Evolutionary conservation across 2,797 vertebrate species (phyloP).

Genomic region (Labeo calbasu): DNA sequence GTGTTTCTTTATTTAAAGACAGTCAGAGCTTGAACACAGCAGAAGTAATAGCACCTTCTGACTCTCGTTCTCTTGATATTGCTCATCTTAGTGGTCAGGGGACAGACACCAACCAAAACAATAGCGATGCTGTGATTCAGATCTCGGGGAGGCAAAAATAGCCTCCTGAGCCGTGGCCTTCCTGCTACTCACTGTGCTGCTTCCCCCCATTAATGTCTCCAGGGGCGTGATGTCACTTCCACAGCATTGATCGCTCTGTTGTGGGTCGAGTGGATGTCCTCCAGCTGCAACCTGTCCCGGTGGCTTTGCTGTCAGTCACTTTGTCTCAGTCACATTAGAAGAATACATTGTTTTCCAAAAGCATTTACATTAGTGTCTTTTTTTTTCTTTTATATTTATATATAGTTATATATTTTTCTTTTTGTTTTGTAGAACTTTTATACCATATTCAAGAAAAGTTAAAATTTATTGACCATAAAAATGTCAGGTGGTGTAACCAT

Average conservation of each 20-base stretch:
- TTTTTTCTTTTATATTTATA: neutral
- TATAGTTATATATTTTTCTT: neutral
- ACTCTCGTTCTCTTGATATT: conserved; percentile 4
- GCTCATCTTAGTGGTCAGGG: conserved; percentile 45
- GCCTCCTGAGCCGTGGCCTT: conserved; percentile 59
- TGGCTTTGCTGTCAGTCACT: conserved; percentile 31
- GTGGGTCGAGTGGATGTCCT: conserved; percentile 24
- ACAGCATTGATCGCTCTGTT: conserved; percentile 52
- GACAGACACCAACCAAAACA: conserved; percentile 69
- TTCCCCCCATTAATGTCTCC: conserved; percentile 51
- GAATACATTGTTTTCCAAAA: conserved; percentile 46
- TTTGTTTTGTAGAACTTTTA: neutral
- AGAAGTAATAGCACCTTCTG: conserved; percentile 41
- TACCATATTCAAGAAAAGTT: neutral
- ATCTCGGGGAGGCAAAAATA: conserved; percentile 69
- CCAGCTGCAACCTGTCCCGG: conserved; percentile 39
- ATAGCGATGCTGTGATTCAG: conserved; percentile 58
- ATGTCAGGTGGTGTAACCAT: neutral
- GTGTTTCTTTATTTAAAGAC: conserved; percentile 6
- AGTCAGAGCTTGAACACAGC: conserved; percentile 12
- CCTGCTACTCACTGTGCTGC: conserved; percentile 64
- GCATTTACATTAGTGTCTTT: conserved; percentile 3
- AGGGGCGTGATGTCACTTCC: conserved; percentile 71
- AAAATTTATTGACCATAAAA: neutral
- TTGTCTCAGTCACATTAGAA: conserved; percentile 29